phyloP scores from a whole-genome alignment of 1,140 invertebrate species.

The Papilio machaon region DNA sequence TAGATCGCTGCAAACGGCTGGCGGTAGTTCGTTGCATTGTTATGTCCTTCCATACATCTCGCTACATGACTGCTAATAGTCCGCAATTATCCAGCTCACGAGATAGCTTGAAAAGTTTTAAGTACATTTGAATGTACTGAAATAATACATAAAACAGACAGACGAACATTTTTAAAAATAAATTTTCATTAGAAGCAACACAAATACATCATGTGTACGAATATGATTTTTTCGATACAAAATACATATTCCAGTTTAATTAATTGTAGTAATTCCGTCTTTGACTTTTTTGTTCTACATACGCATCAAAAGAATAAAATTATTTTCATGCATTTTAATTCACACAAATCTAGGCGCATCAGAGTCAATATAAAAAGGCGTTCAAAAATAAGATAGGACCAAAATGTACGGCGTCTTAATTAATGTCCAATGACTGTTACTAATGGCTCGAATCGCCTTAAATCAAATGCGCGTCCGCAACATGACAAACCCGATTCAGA shows the following conservation, averaged over 20 bases:
- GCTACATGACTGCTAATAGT: constrained; percentile 16
- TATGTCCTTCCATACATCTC: constrained; percentile 33
- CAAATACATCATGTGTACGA: too few relatives aligned
- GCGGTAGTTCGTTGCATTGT: constrained; percentile 27
- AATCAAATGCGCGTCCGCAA: constrained; percentile 35
- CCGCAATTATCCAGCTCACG: not conserved
- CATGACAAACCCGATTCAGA: constrained; percentile 33
- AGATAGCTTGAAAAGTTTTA: constrained; percentile 1
- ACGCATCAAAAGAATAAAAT: not conserved
- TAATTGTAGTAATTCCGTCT: not conserved
- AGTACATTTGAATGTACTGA: not conserved
- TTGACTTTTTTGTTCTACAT: not conserved
- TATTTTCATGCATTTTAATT: not conserved
- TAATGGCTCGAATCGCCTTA: constrained; percentile 36
- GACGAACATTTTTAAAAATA: too few relatives aligned
- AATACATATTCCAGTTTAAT: too few relatives aligned
- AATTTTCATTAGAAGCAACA: too few relatives aligned
- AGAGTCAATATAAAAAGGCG: constrained; percentile 25
- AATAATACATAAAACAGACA: too few relatives aligned
- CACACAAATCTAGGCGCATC: constrained; percentile 12
- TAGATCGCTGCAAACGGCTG: constrained; percentile 7
- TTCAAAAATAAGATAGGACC: constrained; percentile 29
- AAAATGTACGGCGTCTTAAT: constrained; percentile 28
- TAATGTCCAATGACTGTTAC: constrained; percentile 39
- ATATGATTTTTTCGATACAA: too few relatives aligned